phyloP scores from a whole-genome alignment of 1,140 invertebrate genomes.

The Sweltsa coloradensis region DNA sequence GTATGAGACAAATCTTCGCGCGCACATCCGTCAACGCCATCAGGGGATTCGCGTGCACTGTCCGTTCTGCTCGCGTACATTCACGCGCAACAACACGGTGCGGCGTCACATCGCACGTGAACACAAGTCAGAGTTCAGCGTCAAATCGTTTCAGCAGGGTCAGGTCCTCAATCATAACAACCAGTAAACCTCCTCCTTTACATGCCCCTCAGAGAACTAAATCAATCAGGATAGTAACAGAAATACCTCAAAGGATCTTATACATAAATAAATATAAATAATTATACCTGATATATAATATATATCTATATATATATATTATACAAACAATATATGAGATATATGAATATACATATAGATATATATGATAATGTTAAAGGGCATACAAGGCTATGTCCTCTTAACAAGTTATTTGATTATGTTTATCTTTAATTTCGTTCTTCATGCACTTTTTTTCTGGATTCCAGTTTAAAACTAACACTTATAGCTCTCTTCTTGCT shows the following conservation, averaged over 20 bases:
- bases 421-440: conserved; percentile 6
- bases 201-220: neutral
- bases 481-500: conserved; percentile 11
- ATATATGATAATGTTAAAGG: conserved; percentile 10
- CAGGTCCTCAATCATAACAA: conserved; percentile 11
- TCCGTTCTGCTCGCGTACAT: conserved; percentile 77
- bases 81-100: conserved; percentile 84
- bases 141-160: conserved; percentile 44
- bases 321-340: no score
- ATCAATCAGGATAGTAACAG: conserved; percentile 13
- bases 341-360: no score
- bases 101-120: conserved; percentile 75
- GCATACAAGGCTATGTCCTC: conserved; percentile 3
- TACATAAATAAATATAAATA: conserved; percentile 10
- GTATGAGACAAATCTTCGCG: conserved; percentile 82
- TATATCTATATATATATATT: conserved; percentile 12
- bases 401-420: conserved; percentile 5
- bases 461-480: conserved; percentile 8
- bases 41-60: conserved; percentile 80
- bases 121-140: conserved; percentile 60
- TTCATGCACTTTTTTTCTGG: conserved; percentile 8
- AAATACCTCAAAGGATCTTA: conserved; percentile 15
- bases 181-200: conserved; percentile 8
- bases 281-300: conserved; percentile 12
- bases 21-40: conserved; percentile 79